A percentile compares a stretch with the other conserved stretches of the same genome.
Evolutionary conservation across 2,888 invertebrate genomes (phyloP).

Genomic region (Rapana venosa): DNA sequence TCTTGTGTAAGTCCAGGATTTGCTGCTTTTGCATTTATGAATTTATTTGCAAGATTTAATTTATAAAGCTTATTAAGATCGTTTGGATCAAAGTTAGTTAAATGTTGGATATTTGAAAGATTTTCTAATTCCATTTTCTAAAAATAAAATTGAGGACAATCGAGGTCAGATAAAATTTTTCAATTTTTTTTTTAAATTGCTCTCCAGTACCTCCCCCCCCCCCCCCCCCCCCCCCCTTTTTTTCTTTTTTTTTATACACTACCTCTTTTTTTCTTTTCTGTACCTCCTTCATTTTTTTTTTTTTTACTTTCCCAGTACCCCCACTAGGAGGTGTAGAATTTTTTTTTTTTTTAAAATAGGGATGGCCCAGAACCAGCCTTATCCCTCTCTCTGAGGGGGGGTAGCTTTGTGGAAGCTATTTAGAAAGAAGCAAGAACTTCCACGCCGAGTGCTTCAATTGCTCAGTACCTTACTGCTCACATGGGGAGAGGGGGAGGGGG

Average conservation of each 20-base stretch:
- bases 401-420: too few species aligned
- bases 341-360: too few species aligned
- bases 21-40: neutral
- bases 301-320: neutral
- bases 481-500: too few species aligned
- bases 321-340: too few species aligned
- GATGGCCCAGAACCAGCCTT: too few species aligned
- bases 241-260: neutral
- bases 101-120: conserved; percentile 1
- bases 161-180: neutral
- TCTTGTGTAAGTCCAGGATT: neutral
- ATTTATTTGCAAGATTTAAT: neutral
- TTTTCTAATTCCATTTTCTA: neutral
- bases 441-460: conserved; percentile 99
- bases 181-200: neutral
- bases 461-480: too few species aligned
- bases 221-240: neutral
- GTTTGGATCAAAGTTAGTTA: neutral
- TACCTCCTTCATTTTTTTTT: neutral
- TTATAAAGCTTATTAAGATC: neutral
- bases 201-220: neutral
- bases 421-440: conserved; percentile 94
- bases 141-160: neutral
- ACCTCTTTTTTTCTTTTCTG: neutral
- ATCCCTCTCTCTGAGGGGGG: too few species aligned